These are phyloP conservation scores for Drosophila mauritiana DNA, from an alignment of 1,140 invertebrate genomes.

Conservation along the genomic window DNA sequence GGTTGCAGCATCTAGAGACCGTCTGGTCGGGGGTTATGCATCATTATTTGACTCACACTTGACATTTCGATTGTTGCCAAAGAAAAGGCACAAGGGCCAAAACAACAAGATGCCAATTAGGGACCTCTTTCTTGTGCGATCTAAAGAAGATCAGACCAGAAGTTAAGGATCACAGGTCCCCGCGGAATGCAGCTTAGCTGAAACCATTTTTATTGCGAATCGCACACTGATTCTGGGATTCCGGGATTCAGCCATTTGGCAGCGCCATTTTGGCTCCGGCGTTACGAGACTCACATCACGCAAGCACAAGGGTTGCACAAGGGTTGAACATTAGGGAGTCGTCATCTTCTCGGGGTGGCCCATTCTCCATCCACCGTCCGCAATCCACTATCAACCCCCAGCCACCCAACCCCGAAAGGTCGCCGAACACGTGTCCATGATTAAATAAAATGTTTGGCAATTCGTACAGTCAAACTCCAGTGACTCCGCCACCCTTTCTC, in stretches of 20 bases:
- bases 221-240: not conserved
- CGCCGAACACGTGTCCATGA: conserved; percentile 65
- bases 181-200: conserved; percentile 36
- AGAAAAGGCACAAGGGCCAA: conserved; percentile 19
- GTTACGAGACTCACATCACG: conserved; percentile 37
- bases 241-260: conserved; percentile 2
- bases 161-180: conserved; percentile 27
- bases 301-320: conserved; percentile 63
- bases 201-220: conserved; percentile 47
- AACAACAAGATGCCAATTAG: conserved; percentile 57
- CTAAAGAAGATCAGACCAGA: conserved; percentile 10
- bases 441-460: conserved; percentile 74
- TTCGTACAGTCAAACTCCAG: conserved; percentile 28
- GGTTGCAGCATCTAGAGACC: conserved; percentile 47
- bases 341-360: conserved; percentile 35
- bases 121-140: conserved; percentile 12
- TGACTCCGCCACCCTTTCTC: not conserved
- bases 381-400: conserved; percentile 6
- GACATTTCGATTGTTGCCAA: conserved; percentile 42
- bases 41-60: conserved; percentile 75
- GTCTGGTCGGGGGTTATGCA: conserved; percentile 59
- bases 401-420: conserved; percentile 29
- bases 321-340: conserved; percentile 30
- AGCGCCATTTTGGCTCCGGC: conserved; percentile 61
- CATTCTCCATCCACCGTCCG: too few relatives aligned